Percentiles rank a stretch among this genome's conserved stretches.
phyloP scores from a whole-genome alignment of 2,888 invertebrate species.

The Scaeva pyrastri region DNA sequence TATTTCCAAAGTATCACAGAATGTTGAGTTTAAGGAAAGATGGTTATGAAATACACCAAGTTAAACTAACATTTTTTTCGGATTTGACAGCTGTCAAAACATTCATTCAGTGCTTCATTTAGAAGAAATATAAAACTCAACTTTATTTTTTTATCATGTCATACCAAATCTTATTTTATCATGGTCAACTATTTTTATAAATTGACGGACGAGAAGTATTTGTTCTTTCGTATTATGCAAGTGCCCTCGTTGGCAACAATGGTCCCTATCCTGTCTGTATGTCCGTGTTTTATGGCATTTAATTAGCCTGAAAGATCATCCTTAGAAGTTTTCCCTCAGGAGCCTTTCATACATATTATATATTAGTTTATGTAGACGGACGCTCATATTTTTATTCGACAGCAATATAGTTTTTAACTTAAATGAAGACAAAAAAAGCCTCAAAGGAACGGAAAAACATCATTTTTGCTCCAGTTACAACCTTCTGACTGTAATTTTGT shows the following conservation, averaged over 20 bases:
- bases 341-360: slow-evolving; percentile 34
- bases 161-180: too few relatives aligned
- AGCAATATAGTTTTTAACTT: slow-evolving; percentile 36
- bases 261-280: background rate
- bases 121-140: too few relatives aligned
- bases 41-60: too few relatives aligned
- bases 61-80: too few relatives aligned
- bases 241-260: background rate
- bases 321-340: slow-evolving; percentile 30
- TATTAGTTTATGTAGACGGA: slow-evolving; percentile 5
- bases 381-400: slow-evolving; percentile 49
- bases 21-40: too few relatives aligned
- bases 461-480: slow-evolving; percentile 57
- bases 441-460: slow-evolving; percentile 13
- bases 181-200: too few relatives aligned
- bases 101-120: too few relatives aligned
- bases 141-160: too few relatives aligned
- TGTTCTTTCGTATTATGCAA: too few relatives aligned
- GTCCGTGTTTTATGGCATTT: slow-evolving; percentile 46
- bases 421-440: slow-evolving; percentile 30
- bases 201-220: too few relatives aligned
- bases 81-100: too few relatives aligned
- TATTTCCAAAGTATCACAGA: too few relatives aligned
- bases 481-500: slow-evolving; percentile 37
- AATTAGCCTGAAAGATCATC: slow-evolving; percentile 72